A percentile compares a stretch with the other conserved stretches of the same genome.
Conservation (phyloP, 2,888 invertebrate species). For the Eristalinus sepulchralis region DNA sequence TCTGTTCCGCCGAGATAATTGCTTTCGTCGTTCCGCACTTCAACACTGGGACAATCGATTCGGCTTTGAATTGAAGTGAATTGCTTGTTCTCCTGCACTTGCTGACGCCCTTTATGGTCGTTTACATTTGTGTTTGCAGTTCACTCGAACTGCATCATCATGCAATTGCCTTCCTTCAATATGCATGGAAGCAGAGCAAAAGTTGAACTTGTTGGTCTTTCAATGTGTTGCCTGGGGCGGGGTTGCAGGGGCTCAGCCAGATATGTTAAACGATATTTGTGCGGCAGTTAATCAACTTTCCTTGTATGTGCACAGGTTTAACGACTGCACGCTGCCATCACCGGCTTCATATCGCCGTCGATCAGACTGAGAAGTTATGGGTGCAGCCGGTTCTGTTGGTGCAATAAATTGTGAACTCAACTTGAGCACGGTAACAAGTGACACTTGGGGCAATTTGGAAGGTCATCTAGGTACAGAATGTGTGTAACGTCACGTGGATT, state of each 20-base stretch:
- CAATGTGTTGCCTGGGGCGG: background rate
- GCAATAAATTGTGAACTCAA: background rate
- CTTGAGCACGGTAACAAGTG: background rate
- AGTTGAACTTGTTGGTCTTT: slow-evolving; percentile 19
- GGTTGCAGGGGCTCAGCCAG: background rate
- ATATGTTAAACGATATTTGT: slow-evolving; percentile 1
- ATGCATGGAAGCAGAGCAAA: background rate
- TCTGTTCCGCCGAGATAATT: slow-evolving; percentile 63
- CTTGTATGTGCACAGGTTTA: background rate
- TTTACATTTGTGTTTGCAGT: background rate
- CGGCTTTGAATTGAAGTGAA: slow-evolving; percentile 45
- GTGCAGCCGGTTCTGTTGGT: slow-evolving; percentile 6
- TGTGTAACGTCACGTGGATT: background rate
- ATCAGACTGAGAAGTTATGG: slow-evolving; percentile 6
- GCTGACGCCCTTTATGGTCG: slow-evolving; percentile 44
- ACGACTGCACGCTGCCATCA: background rate
- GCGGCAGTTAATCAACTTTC: background rate
- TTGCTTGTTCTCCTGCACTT: slow-evolving; percentile 3
- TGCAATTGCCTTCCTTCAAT: background rate
- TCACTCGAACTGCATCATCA: slow-evolving; percentile 5
- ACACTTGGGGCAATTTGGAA: background rate
- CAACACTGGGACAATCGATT: slow-evolving; percentile 38
- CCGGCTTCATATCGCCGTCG: background rate
- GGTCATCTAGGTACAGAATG: background rate
- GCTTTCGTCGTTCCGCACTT: slow-evolving; percentile 56